phyloP scores from a whole-genome alignment of 2,113 vertebrate species.

The Ophiodon elongatus region DNA sequence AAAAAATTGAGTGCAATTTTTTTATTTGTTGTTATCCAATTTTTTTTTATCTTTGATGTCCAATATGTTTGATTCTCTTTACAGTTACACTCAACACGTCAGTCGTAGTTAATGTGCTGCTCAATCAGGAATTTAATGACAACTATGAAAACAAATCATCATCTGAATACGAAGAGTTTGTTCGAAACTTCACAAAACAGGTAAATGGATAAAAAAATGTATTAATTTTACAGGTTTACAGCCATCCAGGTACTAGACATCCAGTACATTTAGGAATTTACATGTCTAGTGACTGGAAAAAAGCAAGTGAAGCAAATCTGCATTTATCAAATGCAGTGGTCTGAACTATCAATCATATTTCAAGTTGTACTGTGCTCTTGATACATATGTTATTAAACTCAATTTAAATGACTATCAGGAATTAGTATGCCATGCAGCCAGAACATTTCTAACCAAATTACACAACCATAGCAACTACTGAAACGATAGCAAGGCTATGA shows the following conservation, averaged over 20 bases:
- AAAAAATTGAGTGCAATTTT: background rate
- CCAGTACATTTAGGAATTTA: background rate
- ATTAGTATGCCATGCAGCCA: background rate
- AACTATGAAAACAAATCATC: background rate
- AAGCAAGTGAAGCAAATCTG: background rate
- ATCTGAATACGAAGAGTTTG: slow-evolving; percentile 2
- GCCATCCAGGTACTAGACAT: background rate
- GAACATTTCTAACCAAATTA: background rate
- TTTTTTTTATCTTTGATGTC: background rate
- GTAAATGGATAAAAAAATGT: background rate
- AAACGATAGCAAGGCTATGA: background rate
- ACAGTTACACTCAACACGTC: background rate
- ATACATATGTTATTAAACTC: background rate
- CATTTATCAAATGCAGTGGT: background rate
- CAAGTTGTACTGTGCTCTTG: background rate
- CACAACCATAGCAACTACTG: background rate
- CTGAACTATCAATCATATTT: background rate
- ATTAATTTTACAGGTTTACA: background rate
- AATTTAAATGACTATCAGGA: background rate
- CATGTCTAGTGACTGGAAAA: background rate
- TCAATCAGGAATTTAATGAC: background rate
- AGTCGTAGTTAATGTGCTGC: background rate
- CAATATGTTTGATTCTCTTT: background rate
- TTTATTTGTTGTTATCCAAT: no score
- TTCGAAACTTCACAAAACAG: background rate